A percentile compares a stretch with the other conserved stretches of the same genome.
Evolutionary conservation across 2,797 vertebrate species (phyloP).

Genomic region (Phyllotis vaccarum): DNA sequence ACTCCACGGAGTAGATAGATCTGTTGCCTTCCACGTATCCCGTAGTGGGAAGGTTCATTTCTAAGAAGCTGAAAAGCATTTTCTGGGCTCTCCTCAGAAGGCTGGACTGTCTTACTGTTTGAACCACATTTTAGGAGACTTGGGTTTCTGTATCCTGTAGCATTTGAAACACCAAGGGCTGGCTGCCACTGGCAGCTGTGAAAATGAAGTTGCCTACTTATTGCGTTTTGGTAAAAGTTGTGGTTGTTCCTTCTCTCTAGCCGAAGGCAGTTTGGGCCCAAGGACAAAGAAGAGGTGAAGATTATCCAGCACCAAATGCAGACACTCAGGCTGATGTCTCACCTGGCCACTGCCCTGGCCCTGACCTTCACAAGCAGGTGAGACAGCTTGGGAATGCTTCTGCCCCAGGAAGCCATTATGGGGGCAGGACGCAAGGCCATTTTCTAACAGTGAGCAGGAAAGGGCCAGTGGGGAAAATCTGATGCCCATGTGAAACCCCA

Average conservation of each 20-base stretch:
- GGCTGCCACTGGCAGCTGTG: neutral
- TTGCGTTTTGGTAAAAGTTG: neutral
- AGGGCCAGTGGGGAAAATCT: neutral
- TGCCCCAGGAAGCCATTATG: neutral
- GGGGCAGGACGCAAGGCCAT: neutral
- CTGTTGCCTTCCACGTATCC: slow-evolving; percentile 29
- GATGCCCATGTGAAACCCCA: neutral
- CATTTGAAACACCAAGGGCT: neutral
- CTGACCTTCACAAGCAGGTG: slow-evolving; percentile 86
- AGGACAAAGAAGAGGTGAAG: slow-evolving; percentile 85
- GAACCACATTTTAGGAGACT: neutral
- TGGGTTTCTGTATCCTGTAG: neutral
- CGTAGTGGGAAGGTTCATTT: slow-evolving; percentile 6
- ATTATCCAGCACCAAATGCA: slow-evolving; percentile 87
- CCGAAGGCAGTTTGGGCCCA: slow-evolving; percentile 86
- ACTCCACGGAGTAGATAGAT: slow-evolving; percentile 45
- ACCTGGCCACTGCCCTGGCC: slow-evolving; percentile 82
- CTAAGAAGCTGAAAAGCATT: neutral
- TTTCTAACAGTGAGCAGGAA: slow-evolving; percentile 6
- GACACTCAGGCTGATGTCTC: slow-evolving; percentile 84
- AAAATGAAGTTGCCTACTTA: neutral
- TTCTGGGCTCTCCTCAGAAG: neutral
- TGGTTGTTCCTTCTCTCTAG: slow-evolving; percentile 72
- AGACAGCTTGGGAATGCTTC: neutral
- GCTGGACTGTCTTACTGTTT: neutral